phyloP scores from a whole-genome alignment of 2,888 invertebrate species.

The Pinctada fucata region DNA sequence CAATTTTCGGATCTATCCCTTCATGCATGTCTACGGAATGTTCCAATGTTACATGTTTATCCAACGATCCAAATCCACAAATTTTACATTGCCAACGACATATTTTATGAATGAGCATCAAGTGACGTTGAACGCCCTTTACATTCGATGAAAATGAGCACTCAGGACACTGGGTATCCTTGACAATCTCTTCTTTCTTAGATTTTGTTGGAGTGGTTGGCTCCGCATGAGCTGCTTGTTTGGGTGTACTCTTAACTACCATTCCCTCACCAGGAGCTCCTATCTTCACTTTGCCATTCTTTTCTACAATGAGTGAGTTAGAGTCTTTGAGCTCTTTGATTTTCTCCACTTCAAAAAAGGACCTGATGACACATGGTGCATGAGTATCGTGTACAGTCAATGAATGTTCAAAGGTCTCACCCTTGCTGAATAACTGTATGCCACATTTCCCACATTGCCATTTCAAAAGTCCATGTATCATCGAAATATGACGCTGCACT shows the following conservation, averaged over 20 bases:
- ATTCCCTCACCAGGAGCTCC: background rate
- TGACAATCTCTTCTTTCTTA: background rate
- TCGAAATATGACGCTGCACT: conserved; percentile 23
- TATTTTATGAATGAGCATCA: conserved; percentile 30
- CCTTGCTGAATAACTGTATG: background rate
- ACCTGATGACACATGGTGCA: conserved; percentile 5
- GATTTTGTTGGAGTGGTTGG: background rate
- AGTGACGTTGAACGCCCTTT: conserved; percentile 14
- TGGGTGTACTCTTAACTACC: background rate
- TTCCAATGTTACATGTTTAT: conserved; percentile 28
- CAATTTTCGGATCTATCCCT: conserved; percentile 24
- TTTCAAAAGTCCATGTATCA: conserved; percentile 14
- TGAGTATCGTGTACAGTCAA: background rate
- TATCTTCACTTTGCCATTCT: background rate
- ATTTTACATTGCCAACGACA: conserved; percentile 30
- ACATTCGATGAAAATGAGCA: background rate
- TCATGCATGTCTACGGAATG: conserved; percentile 31
- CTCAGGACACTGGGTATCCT: conserved; percentile 6
- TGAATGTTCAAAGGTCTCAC: conserved; percentile 11
- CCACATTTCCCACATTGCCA: conserved; percentile 23
- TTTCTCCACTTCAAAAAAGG: conserved; percentile 18
- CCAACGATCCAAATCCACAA: conserved; percentile 32
- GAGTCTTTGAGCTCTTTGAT: background rate
- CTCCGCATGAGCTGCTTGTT: background rate
- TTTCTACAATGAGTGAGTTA: background rate